Evolutionary conservation across 2,797 vertebrate species (phyloP).

Genomic region (Notolepis coatsorum): DNA sequence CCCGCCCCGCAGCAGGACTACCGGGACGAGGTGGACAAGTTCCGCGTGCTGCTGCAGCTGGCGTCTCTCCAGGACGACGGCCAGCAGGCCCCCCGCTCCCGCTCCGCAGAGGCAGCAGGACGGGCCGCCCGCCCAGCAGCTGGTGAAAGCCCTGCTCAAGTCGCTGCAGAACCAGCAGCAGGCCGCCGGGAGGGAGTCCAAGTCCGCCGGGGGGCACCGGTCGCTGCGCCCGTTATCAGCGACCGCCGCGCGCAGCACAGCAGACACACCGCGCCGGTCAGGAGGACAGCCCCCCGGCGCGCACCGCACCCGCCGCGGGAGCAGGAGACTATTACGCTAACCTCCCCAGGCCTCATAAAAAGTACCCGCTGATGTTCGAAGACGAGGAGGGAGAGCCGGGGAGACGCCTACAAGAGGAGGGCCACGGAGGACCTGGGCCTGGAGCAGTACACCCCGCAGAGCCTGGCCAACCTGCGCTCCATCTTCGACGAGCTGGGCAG

Average conservation of each 20-base stretch:
- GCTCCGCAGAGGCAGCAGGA: constrained; percentile 81
- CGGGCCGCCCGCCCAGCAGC: constrained; percentile 82
- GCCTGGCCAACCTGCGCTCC: constrained; percentile 94
- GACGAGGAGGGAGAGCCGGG: constrained; percentile 87
- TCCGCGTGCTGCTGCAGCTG: constrained; percentile 83
- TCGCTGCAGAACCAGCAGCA: constrained; percentile 87
- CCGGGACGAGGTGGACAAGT: constrained; percentile 81
- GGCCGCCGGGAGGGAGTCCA: constrained; percentile 83
- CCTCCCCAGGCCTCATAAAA: constrained; percentile 87
- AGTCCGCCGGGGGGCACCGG: constrained; percentile 37
- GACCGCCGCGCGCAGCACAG: constrained; percentile 81
- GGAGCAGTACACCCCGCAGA: constrained; percentile 97
- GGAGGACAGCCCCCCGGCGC: constrained; percentile 71
- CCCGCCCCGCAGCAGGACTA: constrained; percentile 91
- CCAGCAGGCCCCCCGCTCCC: constrained; percentile 71
- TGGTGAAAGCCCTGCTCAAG: constrained; percentile 89
- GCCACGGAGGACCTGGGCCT: constrained; percentile 96
- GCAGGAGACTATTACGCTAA: constrained; percentile 88
- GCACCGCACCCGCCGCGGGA: too few relatives aligned
- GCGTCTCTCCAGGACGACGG: constrained; percentile 81
- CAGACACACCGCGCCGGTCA: constrained; percentile 71
- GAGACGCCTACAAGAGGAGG: constrained; percentile 90
- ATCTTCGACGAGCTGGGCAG: constrained; percentile 96
- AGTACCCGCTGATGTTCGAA: constrained; percentile 87
- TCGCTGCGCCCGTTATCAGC: constrained; percentile 75